Conservation (phyloP, 2,797 vertebrate species). For the Falco rusticolus region DNA sequence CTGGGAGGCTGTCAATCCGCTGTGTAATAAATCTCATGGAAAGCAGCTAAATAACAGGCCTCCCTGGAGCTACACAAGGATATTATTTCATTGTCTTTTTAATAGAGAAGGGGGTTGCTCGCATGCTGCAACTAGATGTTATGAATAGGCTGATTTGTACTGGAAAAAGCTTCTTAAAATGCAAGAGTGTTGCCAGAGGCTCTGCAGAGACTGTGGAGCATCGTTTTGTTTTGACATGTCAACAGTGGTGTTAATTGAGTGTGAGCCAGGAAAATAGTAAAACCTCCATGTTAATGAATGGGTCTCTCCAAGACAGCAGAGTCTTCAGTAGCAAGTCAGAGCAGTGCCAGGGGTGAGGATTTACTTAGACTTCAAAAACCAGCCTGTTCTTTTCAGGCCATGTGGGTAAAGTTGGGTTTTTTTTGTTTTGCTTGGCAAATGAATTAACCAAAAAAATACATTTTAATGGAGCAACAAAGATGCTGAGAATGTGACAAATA, state of each 20-base stretch:
- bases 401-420: no score
- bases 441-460: background rate
- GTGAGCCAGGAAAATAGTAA: background rate
- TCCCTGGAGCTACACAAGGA: background rate
- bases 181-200: background rate
- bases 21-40: background rate
- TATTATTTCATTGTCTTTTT: background rate
- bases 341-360: background rate
- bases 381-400: background rate
- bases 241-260: background rate
- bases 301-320: background rate
- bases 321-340: background rate
- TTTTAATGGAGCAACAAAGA: background rate
- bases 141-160: background rate
- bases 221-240: background rate
- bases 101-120: background rate
- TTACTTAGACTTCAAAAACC: no score
- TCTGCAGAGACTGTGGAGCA: background rate
- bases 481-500: background rate
- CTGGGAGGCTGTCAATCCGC: background rate
- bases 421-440: background rate
- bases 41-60: background rate
- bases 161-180: background rate
- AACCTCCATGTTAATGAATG: background rate
- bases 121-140: background rate